A percentile compares a stretch with the other conserved stretches of the same genome.
Evolutionary conservation across 2,113 vertebrate species (phyloP).

Genomic region (Eulemur rufifrons): DNA sequence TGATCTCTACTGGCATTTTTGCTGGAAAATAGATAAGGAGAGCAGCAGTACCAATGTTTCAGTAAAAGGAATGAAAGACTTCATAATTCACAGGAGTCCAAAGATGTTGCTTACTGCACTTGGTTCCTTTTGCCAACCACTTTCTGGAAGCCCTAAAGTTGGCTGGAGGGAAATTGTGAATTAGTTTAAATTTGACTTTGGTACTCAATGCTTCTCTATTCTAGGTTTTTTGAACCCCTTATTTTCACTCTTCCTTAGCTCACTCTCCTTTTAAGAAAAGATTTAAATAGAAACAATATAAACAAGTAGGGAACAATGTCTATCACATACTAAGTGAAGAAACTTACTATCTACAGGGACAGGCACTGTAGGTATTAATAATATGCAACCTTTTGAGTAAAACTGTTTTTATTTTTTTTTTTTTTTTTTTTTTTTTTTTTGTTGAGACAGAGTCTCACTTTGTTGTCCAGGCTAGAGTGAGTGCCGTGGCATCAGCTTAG

Average conservation of each 20-base stretch:
- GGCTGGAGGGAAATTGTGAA: neutral
- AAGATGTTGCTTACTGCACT: neutral
- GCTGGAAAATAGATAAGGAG: neutral
- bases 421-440: too few species aligned
- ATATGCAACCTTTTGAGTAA: neutral
- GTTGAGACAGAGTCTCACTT: too few species aligned
- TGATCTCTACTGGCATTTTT: neutral
- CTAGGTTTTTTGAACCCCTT: neutral
- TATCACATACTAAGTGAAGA: neutral
- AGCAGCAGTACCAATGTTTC: neutral
- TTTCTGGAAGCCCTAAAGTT: neutral
- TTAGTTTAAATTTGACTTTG: neutral
- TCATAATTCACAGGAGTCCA: neutral
- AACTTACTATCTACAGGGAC: neutral
- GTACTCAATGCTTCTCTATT: neutral
- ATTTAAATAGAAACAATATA: neutral
- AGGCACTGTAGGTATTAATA: too few species aligned
- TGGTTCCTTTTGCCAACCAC: neutral
- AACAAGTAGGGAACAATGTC: neutral
- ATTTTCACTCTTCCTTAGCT: neutral
- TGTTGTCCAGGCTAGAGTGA: too few species aligned
- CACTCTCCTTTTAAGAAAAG: neutral
- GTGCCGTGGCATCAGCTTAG: too few species aligned
- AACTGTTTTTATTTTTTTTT: neutral
- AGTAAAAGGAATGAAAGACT: neutral